Evolutionary conservation across 2,113 vertebrate genomes (phyloP), one percentile per base, ranked within the genome.

Genomic region (Perca flavescens): DNA sequence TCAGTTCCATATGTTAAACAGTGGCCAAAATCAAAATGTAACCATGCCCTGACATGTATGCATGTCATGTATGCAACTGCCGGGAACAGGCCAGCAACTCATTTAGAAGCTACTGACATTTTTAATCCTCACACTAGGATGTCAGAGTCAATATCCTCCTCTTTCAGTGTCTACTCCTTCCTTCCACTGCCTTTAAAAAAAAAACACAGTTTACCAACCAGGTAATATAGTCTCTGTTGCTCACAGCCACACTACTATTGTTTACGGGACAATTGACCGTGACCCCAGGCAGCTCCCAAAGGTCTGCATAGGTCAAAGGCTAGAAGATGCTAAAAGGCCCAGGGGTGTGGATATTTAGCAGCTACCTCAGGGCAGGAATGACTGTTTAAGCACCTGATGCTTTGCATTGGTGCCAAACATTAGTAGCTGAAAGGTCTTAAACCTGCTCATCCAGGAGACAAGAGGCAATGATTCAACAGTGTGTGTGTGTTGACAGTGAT

Each of bases 201-300:
- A 56, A 66, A 63, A 47, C 49, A 54, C 60, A 72, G 22, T 56
- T 77, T 16, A 49, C 46, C 22, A 36, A 61, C 11, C 43, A 22
- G 60, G 49, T 67, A 77, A 76, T 74, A 14, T 19, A 84, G 75
- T 64, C 68, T 68, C 40, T 66, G 47, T 40, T 61, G 57, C 78
- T 70, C 87, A 77, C 71, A 77, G 86, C 91, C 80, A 89, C 85
- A 84, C 84, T 80, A 86, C 83, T 85, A 74, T 92, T 95, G 88
- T 94, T 84, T 11, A 61, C 58, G 10, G 87, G 71, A 92, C 84
- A 89, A 95, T 94, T 95, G 90, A 83, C 89, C 89, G 43, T 95
- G 94, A 95, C 93, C 71, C 77, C 46, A 79, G 80, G 80, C 86
- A 69, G 46, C 79, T 90, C 92, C 91, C 85, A 2, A 11, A 73